Base-by-base conservation (phyloP, 2,888 invertebrate genomes). In the Vesta saturnalis region DNA sequence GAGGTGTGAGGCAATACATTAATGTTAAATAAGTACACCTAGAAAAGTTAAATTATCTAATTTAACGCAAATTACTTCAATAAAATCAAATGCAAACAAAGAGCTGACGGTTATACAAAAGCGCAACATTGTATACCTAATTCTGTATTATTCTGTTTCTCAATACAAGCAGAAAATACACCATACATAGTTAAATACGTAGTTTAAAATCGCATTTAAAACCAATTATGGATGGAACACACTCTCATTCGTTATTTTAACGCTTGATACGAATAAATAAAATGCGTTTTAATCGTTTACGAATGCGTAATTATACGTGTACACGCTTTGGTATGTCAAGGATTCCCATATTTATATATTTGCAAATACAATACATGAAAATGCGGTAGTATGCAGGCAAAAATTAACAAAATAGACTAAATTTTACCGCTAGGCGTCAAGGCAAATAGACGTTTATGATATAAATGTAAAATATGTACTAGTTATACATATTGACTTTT, bases 381-480 rank as follows among this genome's bases (percentile, higher is more conserved):
- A 43, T 22, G 62, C 54, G n/a, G 15, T 6, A 19, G 55, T 15
- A 14, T n/a, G 12, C 12, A 49, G 55, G 23, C 15, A 16, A 15
- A 21, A 14, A 23, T 22, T 54, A 23, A 30, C 47, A 54, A 61
- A 54, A 59, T 62, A 65, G 68, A 61, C 72, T 68, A 64, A 71
- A 66, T 69, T 67, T 69, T 69, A 70, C 58, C 35, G 47, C 59
- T n/a, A n/a, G n/a, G n/a, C n/a, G n/a, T n/a, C n/a, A n/a, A n/a
- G n/a, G n/a, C n/a, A n/a, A n/a, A 70, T 65, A 66, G 67, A 62
- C 63, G 67, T 65, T 64, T 57, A 57, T 47, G 64, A 63, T 60
- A 67, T 59, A 61, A 66, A 59, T 47, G 71, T 76, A 77, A 78
- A 77, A 78, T 78, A 77, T 76, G 77, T 76, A 73, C 75, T 74